Evolutionary conservation across 2,888 invertebrate genomes (phyloP), one percentile per base, ranked within the genome.

Genomic region (Willowsia nigromaculata): DNA sequence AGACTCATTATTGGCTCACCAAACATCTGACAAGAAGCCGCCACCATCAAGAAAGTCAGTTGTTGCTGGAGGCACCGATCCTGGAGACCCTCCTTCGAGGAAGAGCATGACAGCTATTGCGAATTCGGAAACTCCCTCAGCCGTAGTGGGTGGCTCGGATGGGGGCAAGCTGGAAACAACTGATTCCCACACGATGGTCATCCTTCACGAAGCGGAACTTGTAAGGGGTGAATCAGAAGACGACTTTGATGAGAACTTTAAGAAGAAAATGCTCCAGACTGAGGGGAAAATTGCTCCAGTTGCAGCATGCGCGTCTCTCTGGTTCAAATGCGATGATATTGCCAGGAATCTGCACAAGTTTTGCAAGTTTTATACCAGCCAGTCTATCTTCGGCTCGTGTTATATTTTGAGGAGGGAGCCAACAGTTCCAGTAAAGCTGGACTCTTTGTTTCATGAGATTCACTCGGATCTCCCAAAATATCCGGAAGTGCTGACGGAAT

Each of bases 311-410:
- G 85, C 37, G 18, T 83, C 89, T 1, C 18, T 90, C n/a, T 91
- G 91, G 91, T 74, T 91, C 30, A 40, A 76, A 11, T 83, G 68
- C n/a, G 78, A 82, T 27, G 86, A 82, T 33, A 25, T 91, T 43
- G 88, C 91, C 0, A 37, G 25, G 22, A 56, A 85, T 37, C 47
- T 91, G 11, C 27, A 65, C 5, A 90, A 88, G 71, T 78, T 90
- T 53, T 89, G 86, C 59, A 91, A 91, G 37, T 90, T 87, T 71
- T 91, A 90, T 56, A 22, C 85, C 13, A 37, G 87, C 18, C 65
- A 78, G 18, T 56, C 65, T 37, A 71, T 40, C 0, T 91, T 90
- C 53, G 91, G 91, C 0, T 89, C 90, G 0, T 87, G 85, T 33
- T 89, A 87, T 25, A 85, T 87, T 33, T 62, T 91, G 5, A 22